These are phyloP conservation scores for Leptopilina myrica DNA, from an alignment of 2,888 invertebrate species.

Conservation along the genomic window DNA sequence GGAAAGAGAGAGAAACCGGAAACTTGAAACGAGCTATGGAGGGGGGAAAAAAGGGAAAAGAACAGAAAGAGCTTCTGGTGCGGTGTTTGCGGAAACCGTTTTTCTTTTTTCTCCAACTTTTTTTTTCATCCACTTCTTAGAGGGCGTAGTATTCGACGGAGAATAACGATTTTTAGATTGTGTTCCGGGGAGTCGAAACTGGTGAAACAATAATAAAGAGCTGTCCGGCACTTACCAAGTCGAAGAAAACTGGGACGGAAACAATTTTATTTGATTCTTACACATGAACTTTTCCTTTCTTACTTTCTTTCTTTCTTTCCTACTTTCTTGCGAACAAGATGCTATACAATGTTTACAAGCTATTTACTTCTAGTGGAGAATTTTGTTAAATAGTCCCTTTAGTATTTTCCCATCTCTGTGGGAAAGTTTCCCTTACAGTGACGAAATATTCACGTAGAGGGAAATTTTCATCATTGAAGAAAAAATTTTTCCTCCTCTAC, in stretches of 20 bases:
- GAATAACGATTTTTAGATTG: slow-evolving; percentile 31
- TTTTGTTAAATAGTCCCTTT: no score
- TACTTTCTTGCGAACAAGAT: no score
- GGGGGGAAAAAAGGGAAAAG: slow-evolving; percentile 27
- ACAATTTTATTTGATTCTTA: slow-evolving; percentile 7
- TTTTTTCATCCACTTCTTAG: neutral
- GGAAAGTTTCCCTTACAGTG: no score
- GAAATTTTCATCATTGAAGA: no score
- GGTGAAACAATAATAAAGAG: slow-evolving; percentile 25
- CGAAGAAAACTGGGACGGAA: slow-evolving; percentile 18
- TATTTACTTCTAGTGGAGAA: no score
- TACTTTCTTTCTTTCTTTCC: no score
- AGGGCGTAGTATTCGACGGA: slow-evolving; percentile 4
- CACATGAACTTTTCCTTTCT: neutral
- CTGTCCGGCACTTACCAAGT: slow-evolving; percentile 6
- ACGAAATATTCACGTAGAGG: no score
- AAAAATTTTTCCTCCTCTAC: no score
- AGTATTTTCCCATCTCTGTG: no score
- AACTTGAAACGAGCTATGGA: slow-evolving; percentile 21
- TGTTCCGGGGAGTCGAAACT: neutral
- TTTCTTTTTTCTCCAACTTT: neutral
- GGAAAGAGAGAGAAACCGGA: slow-evolving; percentile 39
- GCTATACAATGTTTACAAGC: no score
- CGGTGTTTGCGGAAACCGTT: slow-evolving; percentile 26
- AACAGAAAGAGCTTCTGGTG: slow-evolving; percentile 29